Evolutionary conservation across 2,113 vertebrate species (phyloP).

Genomic region (Onychostruthus taczanowskii): DNA sequence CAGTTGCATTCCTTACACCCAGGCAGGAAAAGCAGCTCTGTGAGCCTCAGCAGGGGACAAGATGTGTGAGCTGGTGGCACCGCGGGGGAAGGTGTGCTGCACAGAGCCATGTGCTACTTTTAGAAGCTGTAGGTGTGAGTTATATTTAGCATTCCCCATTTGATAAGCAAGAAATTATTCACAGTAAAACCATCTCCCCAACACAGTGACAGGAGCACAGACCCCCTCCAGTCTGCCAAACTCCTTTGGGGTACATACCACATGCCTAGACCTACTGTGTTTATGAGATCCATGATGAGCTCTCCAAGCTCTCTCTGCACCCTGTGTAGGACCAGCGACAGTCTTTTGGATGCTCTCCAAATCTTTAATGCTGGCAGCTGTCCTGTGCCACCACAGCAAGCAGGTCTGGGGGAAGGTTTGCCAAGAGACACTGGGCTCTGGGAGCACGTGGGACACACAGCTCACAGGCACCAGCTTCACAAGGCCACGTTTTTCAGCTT

Average conservation of each 20-base stretch:
- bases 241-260: neutral
- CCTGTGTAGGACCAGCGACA: neutral
- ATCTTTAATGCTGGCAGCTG: neutral
- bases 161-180: neutral
- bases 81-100: neutral
- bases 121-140: neutral
- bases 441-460: accelerated
- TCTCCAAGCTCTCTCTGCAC: neutral
- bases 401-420: neutral
- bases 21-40: neutral
- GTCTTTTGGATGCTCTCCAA: neutral
- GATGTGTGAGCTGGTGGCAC: neutral
- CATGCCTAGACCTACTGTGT: neutral
- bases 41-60: neutral
- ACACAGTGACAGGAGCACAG: neutral
- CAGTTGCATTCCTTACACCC: neutral
- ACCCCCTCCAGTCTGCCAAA: neutral
- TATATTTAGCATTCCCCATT: neutral
- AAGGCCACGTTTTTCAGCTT: accelerated
- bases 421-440: accelerated
- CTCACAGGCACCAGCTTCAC: neutral
- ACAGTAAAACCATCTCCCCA: neutral
- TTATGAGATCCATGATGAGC: neutral
- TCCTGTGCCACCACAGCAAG: neutral
- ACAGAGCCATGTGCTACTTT: neutral